phyloP scores from a whole-genome alignment of 35 echinoderm and acorn worm genomes.

The Lytechinus pictus region DNA sequence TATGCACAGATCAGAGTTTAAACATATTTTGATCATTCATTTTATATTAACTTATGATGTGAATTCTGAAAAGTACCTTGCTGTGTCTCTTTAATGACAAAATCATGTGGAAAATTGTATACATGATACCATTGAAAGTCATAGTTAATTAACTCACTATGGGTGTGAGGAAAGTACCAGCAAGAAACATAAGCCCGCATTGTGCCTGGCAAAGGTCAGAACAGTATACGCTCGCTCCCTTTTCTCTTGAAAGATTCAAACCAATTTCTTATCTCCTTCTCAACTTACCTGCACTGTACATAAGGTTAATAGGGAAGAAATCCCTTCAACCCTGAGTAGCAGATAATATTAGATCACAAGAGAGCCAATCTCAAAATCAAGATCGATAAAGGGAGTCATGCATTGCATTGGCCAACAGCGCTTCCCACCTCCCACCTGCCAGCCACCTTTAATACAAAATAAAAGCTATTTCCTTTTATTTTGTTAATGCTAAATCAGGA shows the following conservation, averaged over 20 bases:
- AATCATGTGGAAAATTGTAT: not conserved
- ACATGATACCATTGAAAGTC: not conserved
- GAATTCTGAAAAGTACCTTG: no score
- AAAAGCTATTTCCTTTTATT: not conserved
- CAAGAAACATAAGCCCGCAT: not conserved
- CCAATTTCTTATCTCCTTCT: constrained; percentile 18
- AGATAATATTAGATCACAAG: not conserved
- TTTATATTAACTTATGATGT: no score
- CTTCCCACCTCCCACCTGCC: not conserved
- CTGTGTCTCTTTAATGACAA: not conserved
- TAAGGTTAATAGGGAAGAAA: not conserved
- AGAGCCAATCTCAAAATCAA: not conserved
- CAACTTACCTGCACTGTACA: not conserved
- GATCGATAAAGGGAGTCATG: not conserved
- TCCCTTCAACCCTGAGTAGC: not conserved
- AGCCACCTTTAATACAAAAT: not conserved
- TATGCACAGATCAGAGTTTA: no score
- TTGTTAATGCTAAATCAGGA: not conserved
- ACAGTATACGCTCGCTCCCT: not conserved
- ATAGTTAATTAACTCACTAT: not conserved
- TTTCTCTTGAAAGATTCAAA: not conserved
- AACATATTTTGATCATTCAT: no score
- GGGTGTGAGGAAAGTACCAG: not conserved
- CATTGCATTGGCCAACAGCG: not conserved
- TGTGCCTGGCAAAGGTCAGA: not conserved